These are phyloP conservation scores for Pimephales promelas DNA, from an alignment of 2,113 vertebrate species.

Conservation along the genomic window DNA sequence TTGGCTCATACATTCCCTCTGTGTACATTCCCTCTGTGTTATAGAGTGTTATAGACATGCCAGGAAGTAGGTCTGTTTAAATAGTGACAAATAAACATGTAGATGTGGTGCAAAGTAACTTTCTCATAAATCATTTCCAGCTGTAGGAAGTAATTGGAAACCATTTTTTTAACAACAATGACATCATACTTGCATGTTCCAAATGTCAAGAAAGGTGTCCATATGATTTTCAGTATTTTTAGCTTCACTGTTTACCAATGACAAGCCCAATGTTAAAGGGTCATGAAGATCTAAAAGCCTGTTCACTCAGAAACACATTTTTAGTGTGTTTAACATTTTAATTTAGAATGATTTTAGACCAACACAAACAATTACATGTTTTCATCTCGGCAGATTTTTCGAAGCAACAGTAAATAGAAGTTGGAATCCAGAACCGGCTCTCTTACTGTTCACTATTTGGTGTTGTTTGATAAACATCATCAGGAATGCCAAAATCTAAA, in stretches of 20 bases:
- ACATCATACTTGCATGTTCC: not conserved
- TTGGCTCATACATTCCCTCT: not conserved
- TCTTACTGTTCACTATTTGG: not conserved
- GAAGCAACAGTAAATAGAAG: no score
- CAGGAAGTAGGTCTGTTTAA: not conserved
- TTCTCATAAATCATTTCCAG: slow-evolving; percentile 18
- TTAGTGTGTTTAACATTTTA: not conserved
- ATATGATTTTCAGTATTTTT: not conserved
- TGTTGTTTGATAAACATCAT: not conserved
- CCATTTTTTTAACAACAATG: not conserved
- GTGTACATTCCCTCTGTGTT: not conserved
- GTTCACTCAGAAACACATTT: not conserved
- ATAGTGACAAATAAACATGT: not conserved
- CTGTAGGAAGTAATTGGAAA: not conserved
- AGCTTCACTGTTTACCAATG: not conserved
- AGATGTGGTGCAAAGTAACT: not conserved
- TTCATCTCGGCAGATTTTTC: no score
- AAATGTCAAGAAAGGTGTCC: not conserved
- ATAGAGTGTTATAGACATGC: not conserved
- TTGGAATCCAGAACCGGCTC: not conserved
- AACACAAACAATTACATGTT: not conserved
- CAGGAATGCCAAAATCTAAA: no score
- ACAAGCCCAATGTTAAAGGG: not conserved
- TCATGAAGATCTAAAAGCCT: not conserved
- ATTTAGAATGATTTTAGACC: not conserved